Percentiles rank a stretch among this genome's conserved stretches.
These are phyloP conservation scores for Drosophila lacteicornis DNA, from an alignment of 1,140 invertebrate genomes.

Conservation along the genomic window DNA sequence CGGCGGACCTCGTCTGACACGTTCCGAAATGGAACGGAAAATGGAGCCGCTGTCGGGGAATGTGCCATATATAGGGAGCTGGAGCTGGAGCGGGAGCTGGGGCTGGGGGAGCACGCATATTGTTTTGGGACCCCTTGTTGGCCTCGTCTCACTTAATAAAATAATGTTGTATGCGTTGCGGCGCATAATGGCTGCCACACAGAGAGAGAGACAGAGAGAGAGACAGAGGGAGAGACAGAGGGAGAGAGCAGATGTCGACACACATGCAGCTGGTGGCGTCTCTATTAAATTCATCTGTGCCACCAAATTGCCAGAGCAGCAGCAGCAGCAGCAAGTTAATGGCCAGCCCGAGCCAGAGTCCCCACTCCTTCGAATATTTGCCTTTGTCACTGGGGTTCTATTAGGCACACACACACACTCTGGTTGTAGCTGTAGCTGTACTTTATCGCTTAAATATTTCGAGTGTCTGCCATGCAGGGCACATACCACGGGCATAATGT, in stretches of 20 bases:
- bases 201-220: slow-evolving; percentile 8
- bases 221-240: slow-evolving; percentile 1
- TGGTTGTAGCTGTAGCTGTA: slow-evolving; percentile 30
- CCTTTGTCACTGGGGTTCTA: slow-evolving; percentile 77
- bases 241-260: slow-evolving; percentile 2
- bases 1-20: slow-evolving; percentile 42
- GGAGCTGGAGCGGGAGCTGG: neutral
- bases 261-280: slow-evolving; percentile 62
- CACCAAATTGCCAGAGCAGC: slow-evolving; percentile 53
- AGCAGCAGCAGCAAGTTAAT: slow-evolving; percentile 64
- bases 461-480: slow-evolving; percentile 68
- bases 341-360: slow-evolving; percentile 40
- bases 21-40: slow-evolving; percentile 18
- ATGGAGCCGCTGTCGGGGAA: slow-evolving; percentile 3
- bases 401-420: slow-evolving; percentile 54
- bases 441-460: slow-evolving; percentile 80
- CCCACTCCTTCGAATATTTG: slow-evolving; percentile 27
- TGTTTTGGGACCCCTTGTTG: slow-evolving; percentile 40
- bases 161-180: slow-evolving; percentile 74
- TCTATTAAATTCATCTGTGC: slow-evolving; percentile 75
- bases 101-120: slow-evolving; percentile 40
- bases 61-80: neutral
- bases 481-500: slow-evolving; percentile 41
- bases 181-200: slow-evolving; percentile 60
- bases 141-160: slow-evolving; percentile 71